A percentile compares a stretch with the other conserved stretches of the same genome.
phyloP scores from a whole-genome alignment of 2,113 vertebrate genomes.

The Mus musculus region GRCm39 chrX:103717001-103717500 shows the following conservation, averaged over 20 bases:
- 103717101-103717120: conserved; percentile 13
- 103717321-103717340: not conserved
- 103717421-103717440: not conserved
- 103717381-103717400: not conserved
- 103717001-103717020: conserved; percentile 12
- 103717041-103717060: not conserved
- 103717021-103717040: not conserved
- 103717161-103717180: not conserved
- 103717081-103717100: not conserved
- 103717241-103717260: not conserved
- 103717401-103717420: not conserved
- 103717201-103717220: not conserved
- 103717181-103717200: not conserved
- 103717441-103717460: not conserved
- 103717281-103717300: not conserved
- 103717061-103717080: not conserved
- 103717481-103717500: not conserved
- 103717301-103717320: not conserved
- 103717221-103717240: not conserved
- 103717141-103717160: not conserved
- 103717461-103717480: not conserved
- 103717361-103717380: not conserved
- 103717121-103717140: not conserved
- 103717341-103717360: not conserved
- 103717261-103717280: not conserved